Conservation (phyloP, 2,113 vertebrate species). For the Sprattus sprattus region DNA sequence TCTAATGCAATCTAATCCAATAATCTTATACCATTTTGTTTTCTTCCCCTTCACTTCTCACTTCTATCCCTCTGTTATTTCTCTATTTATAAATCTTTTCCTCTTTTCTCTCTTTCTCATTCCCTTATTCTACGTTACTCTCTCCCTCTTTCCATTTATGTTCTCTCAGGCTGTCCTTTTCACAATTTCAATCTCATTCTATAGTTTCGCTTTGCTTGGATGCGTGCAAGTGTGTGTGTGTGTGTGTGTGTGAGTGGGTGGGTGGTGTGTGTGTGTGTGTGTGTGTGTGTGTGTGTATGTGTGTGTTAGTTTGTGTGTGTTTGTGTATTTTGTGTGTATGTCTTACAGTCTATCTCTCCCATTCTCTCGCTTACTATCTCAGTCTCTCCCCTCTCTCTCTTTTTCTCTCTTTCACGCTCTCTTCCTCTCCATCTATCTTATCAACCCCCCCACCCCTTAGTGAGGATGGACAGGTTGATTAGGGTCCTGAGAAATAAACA, state of each 20-base stretch:
- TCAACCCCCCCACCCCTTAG: neutral
- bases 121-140: neutral
- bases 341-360: neutral
- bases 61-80: neutral
- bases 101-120: neutral
- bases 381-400: neutral
- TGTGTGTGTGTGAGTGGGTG: neutral
- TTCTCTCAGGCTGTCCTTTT: neutral
- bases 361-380: neutral
- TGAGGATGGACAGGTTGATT: constrained; percentile 16
- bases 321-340: neutral
- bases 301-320: neutral
- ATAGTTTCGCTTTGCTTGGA: neutral
- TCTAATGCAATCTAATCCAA: no score
- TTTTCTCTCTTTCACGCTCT: neutral
- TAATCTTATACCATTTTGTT: no score
- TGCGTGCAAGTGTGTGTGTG: neutral
- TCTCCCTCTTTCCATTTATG: neutral
- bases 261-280: neutral
- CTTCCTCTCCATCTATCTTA: neutral
- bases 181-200: neutral
- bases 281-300: neutral
- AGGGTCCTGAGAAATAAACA: constrained; percentile 24
- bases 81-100: neutral
- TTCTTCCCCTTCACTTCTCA: neutral